These are phyloP conservation scores for Platyscelio sp. DNA, from an alignment of 2,888 invertebrate species.

Conservation along the genomic window DNA sequence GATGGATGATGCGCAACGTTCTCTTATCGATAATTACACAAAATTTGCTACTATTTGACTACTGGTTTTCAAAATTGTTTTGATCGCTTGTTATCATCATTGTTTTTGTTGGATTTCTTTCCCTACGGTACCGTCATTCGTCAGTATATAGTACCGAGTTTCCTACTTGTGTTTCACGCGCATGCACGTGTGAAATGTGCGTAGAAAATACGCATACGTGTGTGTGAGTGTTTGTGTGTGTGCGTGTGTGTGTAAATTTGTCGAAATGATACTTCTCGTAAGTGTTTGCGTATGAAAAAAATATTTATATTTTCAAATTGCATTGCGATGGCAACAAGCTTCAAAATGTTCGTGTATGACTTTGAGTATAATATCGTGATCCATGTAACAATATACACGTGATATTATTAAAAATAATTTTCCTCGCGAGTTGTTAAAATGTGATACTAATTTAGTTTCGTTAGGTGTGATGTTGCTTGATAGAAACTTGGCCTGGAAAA, in stretches of 20 bases:
- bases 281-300: conserved; percentile 61
- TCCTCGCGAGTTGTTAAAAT: conserved; percentile 56
- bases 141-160: conserved; percentile 9
- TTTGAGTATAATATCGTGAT: conserved; percentile 50
- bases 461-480: conserved; percentile 35
- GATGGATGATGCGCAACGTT: conserved; percentile 74
- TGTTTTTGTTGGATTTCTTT: conserved; percentile 12
- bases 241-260: conserved; percentile 63
- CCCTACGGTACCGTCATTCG: conserved; percentile 17
- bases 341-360: conserved; percentile 37
- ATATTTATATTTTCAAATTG: conserved; percentile 54
- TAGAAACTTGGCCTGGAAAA: conserved; percentile 25
- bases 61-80: conserved; percentile 4
- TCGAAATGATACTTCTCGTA: conserved; percentile 58
- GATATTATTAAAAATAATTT: conserved; percentile 65
- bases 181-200: conserved; percentile 24
- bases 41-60: conserved; percentile 17
- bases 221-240: too few species aligned
- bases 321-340: conserved; percentile 52
- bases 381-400: conserved; percentile 49
- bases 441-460: conserved; percentile 52
- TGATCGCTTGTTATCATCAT: conserved; percentile 16
- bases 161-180: conserved; percentile 21
- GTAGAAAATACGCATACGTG: conserved; percentile 50
- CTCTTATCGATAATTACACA: conserved; percentile 60